Conservation (phyloP, 2,113 vertebrate genomes). For the Peromyscus californicus region DNA sequence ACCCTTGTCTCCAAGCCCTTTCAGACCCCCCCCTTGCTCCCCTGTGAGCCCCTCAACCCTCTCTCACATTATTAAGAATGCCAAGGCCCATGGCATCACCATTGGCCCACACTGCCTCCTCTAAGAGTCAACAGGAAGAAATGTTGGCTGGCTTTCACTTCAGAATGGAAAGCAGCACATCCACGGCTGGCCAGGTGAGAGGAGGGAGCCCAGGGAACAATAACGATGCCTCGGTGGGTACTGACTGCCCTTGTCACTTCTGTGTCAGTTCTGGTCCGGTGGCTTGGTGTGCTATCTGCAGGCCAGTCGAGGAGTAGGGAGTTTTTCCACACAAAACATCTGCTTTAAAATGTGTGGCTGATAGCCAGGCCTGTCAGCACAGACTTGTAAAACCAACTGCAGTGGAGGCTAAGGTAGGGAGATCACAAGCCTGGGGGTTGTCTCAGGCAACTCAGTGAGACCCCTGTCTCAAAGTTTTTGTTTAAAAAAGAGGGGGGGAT, state of each 20-base stretch:
- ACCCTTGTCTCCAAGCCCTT: not conserved
- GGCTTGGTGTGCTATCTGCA: not conserved
- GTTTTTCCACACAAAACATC: not conserved
- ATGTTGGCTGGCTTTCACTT: accelerated
- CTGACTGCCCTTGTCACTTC: not conserved
- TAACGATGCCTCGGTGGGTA: slow-evolving; percentile 54
- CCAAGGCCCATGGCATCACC: accelerated
- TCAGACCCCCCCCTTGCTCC: not conserved
- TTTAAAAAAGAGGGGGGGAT: too few species aligned
- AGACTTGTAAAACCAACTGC: not conserved
- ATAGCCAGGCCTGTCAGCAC: not conserved
- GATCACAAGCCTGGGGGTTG: not conserved
- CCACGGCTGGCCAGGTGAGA: not conserved
- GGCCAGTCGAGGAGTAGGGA: not conserved
- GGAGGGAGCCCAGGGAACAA: not conserved
- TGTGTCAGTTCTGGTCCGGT: not conserved
- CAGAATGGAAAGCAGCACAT: not conserved
- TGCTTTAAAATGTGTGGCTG: not conserved
- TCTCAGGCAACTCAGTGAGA: not conserved
- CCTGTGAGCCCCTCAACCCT: not conserved
- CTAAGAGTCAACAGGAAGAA: not conserved
- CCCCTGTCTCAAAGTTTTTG: not conserved
- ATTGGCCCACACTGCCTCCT: not conserved
- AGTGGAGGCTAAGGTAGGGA: not conserved
- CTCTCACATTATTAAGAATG: not conserved